Evolutionary conservation across 2,888 invertebrate species (phyloP).

Genomic region (Agrochola litura): DNA sequence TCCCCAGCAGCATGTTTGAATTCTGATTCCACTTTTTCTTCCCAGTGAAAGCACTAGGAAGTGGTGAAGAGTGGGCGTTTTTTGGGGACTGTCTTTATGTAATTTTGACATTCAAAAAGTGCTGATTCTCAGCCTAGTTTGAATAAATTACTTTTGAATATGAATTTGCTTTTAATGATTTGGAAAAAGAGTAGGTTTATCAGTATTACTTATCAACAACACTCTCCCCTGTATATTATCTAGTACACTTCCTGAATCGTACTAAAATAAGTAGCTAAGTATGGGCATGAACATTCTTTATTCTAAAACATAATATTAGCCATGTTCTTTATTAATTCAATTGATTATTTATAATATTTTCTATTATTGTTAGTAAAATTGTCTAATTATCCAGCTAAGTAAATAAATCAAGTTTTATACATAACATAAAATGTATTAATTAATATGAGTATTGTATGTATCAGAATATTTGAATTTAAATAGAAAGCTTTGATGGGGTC

Average conservation of each 20-base stretch:
- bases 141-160: too few relatives aligned
- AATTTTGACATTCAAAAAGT: too few relatives aligned
- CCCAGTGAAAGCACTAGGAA: too few relatives aligned
- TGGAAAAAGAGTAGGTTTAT: neutral
- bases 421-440: neutral
- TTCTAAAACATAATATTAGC: neutral
- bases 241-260: neutral
- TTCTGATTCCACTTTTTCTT: too few relatives aligned
- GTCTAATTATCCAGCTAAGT: neutral
- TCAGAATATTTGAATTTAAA: neutral
- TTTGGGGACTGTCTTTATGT: too few relatives aligned
- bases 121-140: too few relatives aligned
- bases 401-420: neutral
- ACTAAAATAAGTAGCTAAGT: neutral
- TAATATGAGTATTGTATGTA: neutral
- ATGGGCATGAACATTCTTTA: too few relatives aligned
- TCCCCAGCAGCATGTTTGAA: too few relatives aligned
- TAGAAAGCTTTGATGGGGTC: slow-evolving; percentile 4
- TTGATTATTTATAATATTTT: neutral
- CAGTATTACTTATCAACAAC: too few relatives aligned
- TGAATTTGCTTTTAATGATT: too few relatives aligned
- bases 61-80: too few relatives aligned
- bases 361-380: neutral
- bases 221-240: neutral
- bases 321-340: neutral